Evolutionary conservation across 2,888 invertebrate species (phyloP).

Genomic region (Kuschelorhynchus macadamiae): DNA sequence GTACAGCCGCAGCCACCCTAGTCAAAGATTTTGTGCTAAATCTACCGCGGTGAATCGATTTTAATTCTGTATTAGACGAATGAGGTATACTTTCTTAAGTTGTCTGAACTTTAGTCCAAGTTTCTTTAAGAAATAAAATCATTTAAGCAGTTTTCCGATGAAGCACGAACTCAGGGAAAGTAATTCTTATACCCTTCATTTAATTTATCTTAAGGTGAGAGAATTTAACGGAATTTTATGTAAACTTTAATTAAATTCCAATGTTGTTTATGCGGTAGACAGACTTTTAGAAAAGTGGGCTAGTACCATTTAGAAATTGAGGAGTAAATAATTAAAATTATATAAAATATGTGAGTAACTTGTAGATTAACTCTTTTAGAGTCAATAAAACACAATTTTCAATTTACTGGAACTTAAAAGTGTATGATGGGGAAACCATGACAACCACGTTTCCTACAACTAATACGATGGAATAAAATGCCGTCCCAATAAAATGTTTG

Average conservation of each 20-base stretch:
- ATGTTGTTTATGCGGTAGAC: slow-evolving; percentile 27
- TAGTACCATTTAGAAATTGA: not conserved
- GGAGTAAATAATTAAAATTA: too few relatives aligned
- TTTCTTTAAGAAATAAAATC: slow-evolving; percentile 43
- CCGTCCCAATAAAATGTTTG: too few relatives aligned
- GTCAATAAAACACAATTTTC: not conserved
- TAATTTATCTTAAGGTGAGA: slow-evolving; percentile 40
- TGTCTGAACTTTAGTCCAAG: slow-evolving; percentile 33
- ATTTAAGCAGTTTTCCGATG: slow-evolving; percentile 43
- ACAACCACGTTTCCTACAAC: too few relatives aligned
- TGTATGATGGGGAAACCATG: too few relatives aligned
- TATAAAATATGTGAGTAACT: too few relatives aligned
- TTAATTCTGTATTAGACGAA: slow-evolving; percentile 27
- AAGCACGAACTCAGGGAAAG: slow-evolving; percentile 31
- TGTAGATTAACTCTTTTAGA: not conserved
- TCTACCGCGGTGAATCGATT: slow-evolving; percentile 34
- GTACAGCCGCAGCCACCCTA: too few relatives aligned
- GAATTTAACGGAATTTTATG: slow-evolving; percentile 41
- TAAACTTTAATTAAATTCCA: slow-evolving; percentile 44
- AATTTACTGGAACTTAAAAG: too few relatives aligned
- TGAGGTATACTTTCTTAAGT: slow-evolving; percentile 30
- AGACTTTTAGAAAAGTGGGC: slow-evolving; percentile 1
- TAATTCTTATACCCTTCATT: slow-evolving; percentile 43
- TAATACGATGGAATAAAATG: not conserved
- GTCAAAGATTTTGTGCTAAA: slow-evolving; percentile 17